Evolutionary conservation across 2,113 vertebrate genomes (phyloP).

Genomic region (Epinephelus lanceolatus): DNA sequence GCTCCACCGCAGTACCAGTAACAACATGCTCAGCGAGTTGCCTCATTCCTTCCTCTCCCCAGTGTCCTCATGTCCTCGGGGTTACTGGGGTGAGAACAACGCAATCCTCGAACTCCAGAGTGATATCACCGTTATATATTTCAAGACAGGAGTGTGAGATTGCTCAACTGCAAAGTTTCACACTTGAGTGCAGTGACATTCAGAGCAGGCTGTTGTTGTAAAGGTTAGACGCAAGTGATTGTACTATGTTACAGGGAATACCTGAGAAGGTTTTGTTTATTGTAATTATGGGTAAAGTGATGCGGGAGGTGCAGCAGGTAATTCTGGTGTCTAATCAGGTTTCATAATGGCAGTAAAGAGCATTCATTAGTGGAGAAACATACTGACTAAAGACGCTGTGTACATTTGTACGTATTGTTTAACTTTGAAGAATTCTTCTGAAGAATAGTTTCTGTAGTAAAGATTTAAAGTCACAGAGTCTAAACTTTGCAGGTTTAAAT

Average conservation of each 20-base stretch:
- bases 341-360: background rate
- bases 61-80: background rate
- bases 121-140: background rate
- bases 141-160: background rate
- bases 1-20: conserved; percentile 20
- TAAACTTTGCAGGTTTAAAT: background rate
- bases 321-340: background rate
- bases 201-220: background rate
- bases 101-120: background rate
- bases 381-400: no score
- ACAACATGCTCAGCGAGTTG: conserved; percentile 41
- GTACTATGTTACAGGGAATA: background rate
- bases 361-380: background rate
- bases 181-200: background rate
- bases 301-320: background rate
- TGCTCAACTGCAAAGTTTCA: conserved; percentile 8
- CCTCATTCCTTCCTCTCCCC: conserved; percentile 21
- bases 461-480: background rate
- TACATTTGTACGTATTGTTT: no score
- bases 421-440: background rate
- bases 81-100: background rate
- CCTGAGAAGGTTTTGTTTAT: background rate
- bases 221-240: background rate
- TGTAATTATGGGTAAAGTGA: conserved; percentile 6
- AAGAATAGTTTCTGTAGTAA: background rate